These are phyloP conservation scores for Leptopilina drosophilae DNA, from an alignment of 2,888 invertebrate genomes.

Conservation along the genomic window DNA sequence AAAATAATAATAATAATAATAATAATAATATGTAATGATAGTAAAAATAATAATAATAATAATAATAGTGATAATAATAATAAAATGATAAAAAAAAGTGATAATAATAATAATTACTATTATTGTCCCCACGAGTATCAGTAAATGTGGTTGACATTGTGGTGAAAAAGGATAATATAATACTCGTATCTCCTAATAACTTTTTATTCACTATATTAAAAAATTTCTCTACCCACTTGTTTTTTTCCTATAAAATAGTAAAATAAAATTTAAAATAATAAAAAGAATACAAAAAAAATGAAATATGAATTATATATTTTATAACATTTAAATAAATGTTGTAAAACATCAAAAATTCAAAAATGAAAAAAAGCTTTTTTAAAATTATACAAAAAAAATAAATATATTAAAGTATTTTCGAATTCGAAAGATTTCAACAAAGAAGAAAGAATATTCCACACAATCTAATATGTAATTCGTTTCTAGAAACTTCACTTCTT, in stretches of 20 bases:
- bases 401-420: not conserved
- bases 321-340: too few species aligned
- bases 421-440: not conserved
- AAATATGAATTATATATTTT: too few species aligned
- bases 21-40: too few species aligned
- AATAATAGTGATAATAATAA: too few species aligned
- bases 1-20: too few species aligned
- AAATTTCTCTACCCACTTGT: not conserved
- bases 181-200: not conserved
- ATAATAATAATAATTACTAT: not conserved
- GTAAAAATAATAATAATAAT: too few species aligned
- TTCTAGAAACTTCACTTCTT: not conserved
- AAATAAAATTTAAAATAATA: not conserved
- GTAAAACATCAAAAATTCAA: too few species aligned
- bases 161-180: conserved; percentile 10
- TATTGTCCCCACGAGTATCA: conserved; percentile 22
- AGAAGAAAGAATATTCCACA: not conserved
- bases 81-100: too few species aligned
- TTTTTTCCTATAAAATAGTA: not conserved
- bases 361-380: too few species aligned
- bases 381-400: not conserved
- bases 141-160: conserved; percentile 5
- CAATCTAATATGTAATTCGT: conserved; percentile 14
- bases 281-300: not conserved
- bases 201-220: not conserved